Evolutionary conservation across 2,797 vertebrate genomes (phyloP), one percentile per base, ranked within the genome.

Genomic region (Halcyon smyrnensis): DNA sequence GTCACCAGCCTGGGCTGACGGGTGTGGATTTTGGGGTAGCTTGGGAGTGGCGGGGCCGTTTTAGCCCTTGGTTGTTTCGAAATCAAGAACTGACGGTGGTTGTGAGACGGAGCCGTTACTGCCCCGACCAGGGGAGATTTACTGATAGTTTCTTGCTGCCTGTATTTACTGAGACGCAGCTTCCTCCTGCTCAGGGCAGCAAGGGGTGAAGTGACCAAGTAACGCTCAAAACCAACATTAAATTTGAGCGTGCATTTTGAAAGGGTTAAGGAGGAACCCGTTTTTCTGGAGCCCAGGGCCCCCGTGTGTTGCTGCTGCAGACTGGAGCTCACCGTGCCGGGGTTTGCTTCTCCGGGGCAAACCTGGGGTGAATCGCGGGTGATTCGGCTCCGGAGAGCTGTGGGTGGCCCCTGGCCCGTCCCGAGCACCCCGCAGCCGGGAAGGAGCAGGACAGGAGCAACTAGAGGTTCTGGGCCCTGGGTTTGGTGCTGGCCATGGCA

Each of bases 61-160:
- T 21, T 60, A 45, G 46, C 4, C 6, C 28, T 34, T 19, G 10
- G 63, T 69, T 32, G 23, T 68, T 30, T 21, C 25, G 62, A 20
- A 94, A 83, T 25, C 9, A 23, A 37, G n/a, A 54, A 30, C 39
- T 15, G 28, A 11, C 17, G 25, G 50, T 21, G 17, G 41, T 54
- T 81, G 70, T 67, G 85, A 76, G 64, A 91, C 60, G 48, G 41
- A 79, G 84, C 84, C 16, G 36, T 51, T 74, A 45, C 25, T 71
- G 81, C 83, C 69, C 87, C 9, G 0, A 2, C 59, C 23, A 3
- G 75, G 50, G 20, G 14, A 27, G 51, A 7, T 77, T 64, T 45
- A 41, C 88, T 84, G 78, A 3, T 81, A 90, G 87, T 90, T 92
- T 80, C 78, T 81, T 91, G 51, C 85, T 60, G 78, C 45, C 12